These are phyloP conservation scores for Solen grandis DNA, from an alignment of 1,140 invertebrate genomes.

Conservation along the genomic window DNA sequence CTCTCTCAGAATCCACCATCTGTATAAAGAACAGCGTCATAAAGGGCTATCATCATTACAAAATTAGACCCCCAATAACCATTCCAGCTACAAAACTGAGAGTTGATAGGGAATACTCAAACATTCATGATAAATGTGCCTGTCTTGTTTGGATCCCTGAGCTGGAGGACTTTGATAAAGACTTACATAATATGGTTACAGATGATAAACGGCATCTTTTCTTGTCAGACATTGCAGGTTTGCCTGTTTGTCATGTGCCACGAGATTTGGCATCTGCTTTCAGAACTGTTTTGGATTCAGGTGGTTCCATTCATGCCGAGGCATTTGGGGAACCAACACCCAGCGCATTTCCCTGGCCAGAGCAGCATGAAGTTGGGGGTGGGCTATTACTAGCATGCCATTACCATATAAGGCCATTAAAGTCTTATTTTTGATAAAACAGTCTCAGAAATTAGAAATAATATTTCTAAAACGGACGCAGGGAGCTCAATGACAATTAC, in stretches of 20 bases:
- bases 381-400: too few species aligned
- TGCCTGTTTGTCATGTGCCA: slow-evolving; percentile 50
- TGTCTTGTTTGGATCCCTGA: slow-evolving; percentile 35
- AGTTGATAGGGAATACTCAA: slow-evolving; percentile 10
- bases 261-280: not conserved
- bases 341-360: slow-evolving; percentile 26
- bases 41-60: slow-evolving; percentile 20
- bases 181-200: slow-evolving; percentile 18
- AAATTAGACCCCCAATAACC: slow-evolving; percentile 15
- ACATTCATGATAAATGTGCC: too few species aligned
- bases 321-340: slow-evolving; percentile 18
- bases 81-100: too few species aligned
- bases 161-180: not conserved
- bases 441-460: too few species aligned
- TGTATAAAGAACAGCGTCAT: slow-evolving; percentile 10
- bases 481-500: too few species aligned
- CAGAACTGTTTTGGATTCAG: slow-evolving; percentile 18
- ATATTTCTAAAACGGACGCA: too few species aligned
- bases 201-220: slow-evolving; percentile 13
- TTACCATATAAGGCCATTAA: too few species aligned
- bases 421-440: too few species aligned
- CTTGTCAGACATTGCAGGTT: slow-evolving; percentile 14
- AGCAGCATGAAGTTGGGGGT: slow-evolving; percentile 16
- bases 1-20: not conserved
- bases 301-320: not conserved